phyloP scores from a whole-genome alignment of 2,113 vertebrate species.

The Phylloscopus trochiloides region DNA sequence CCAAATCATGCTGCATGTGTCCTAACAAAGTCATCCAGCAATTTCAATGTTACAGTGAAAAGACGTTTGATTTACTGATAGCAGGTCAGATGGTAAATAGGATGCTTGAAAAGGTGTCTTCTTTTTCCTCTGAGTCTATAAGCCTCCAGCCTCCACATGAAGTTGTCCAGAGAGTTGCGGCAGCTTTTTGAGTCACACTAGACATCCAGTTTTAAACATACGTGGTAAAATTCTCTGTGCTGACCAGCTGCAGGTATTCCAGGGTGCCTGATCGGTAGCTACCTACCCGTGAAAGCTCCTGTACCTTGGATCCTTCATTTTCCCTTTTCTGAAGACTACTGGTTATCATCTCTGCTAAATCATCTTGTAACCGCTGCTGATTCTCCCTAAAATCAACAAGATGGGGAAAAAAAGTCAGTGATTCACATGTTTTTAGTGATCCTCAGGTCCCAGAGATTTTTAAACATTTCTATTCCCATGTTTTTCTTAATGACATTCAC shows the following conservation, averaged over 20 bases:
- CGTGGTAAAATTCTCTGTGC: conserved; percentile 76
- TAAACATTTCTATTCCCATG: background rate
- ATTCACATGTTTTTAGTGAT: background rate
- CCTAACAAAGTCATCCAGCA: background rate
- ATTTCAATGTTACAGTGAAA: background rate
- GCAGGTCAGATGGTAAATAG: background rate
- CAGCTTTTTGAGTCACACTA: background rate
- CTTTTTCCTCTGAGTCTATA: background rate
- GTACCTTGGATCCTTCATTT: conserved; percentile 51
- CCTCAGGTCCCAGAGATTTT: background rate
- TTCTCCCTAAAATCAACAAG: conserved; percentile 82
- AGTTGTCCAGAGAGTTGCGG: background rate
- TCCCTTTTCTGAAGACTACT: conserved; percentile 80
- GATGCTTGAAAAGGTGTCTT: background rate
- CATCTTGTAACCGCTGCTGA: conserved; percentile 89
- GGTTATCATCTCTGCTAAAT: conserved; percentile 90
- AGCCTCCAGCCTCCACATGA: background rate
- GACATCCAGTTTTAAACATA: conserved; percentile 73
- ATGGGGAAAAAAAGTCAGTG: background rate
- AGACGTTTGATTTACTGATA: background rate
- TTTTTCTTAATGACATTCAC: background rate
- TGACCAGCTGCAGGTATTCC: conserved; percentile 90
- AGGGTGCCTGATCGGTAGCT: conserved; percentile 76
- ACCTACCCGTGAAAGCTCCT: conserved; percentile 56
- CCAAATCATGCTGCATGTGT: background rate